A percentile compares a stretch with the other conserved stretches of the same genome.
Conservation (phyloP, 2,888 invertebrate genomes). For the Siphlonurus alternatus region DNA sequence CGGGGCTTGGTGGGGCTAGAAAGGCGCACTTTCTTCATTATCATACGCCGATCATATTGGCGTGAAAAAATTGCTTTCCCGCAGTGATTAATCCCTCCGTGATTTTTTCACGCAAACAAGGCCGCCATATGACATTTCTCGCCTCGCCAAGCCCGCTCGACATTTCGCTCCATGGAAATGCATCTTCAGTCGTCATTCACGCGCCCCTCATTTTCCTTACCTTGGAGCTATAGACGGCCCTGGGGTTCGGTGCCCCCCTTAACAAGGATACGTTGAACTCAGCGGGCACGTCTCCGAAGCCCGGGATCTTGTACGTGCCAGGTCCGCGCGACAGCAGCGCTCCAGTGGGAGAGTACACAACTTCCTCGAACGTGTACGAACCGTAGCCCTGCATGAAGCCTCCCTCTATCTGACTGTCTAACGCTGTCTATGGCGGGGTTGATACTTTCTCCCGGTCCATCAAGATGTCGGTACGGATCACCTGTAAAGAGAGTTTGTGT, state of each 20-base stretch:
- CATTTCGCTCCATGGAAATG: no score
- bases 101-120: no score
- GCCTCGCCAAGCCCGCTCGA: no score
- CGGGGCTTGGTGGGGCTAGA: no score
- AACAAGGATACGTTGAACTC: conserved; percentile 86
- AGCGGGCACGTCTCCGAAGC: conserved; percentile 77
- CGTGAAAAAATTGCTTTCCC: no score
- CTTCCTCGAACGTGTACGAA: conserved; percentile 76
- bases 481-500: no score
- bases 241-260: conserved; percentile 73
- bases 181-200: no score
- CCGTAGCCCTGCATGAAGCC: conserved; percentile 92
- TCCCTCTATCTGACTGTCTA: conserved; percentile 93
- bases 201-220: no score
- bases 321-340: conserved; percentile 72
- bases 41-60: no score
- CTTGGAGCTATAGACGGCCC: conserved; percentile 91
- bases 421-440: conserved; percentile 95
- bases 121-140: no score
- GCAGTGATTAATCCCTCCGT: no score
- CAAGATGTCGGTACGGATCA: conserved; percentile 78
- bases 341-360: conserved; percentile 72
- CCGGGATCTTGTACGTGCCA: conserved; percentile 87
- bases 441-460: conserved; percentile 89
- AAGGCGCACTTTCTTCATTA: no score